Evolutionary conservation across 2,113 vertebrate genomes (phyloP), one percentile per base, ranked within the genome.

Genomic region (Patagioenas fasciata): DNA sequence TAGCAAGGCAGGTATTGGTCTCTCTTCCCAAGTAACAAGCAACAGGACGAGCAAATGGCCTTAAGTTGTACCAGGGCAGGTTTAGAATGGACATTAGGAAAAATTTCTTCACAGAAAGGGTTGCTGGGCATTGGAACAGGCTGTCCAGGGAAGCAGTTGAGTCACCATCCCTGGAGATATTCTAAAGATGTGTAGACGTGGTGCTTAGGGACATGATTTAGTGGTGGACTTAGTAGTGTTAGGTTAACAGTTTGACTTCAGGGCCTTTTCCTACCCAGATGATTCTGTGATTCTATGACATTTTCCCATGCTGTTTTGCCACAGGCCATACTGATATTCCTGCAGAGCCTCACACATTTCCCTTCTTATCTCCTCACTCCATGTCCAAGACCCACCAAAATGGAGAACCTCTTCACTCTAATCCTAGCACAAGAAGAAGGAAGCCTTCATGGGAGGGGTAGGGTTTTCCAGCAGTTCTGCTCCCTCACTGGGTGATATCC

Each of bases 1-100:
- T n/a, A 67, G 25, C 1, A 0, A 48, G 29, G 20, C 1, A 9
- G 15, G 8, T 26, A 15, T 15, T 34, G 7, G 12, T 40, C 64
- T 70, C n/a, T 58, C 21, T 42, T 61, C 67, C 28, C 12, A 80
- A 38, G 11, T 24, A 44, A 57, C 4, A 80, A 85, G 48, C 20
- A 5, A 54, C 15, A 36, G 48, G 23, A 73, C 8, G 19, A 31
- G 16, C 9, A 48, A 84, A n/a, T 1, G 6, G 40, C 26, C 40
- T 93, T 67, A 56, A 18, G 6, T 16, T 80, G 26, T 8, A 19
- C 54, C 34, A 67, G 34, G 25, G 31, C 5, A 64, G 32, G 24
- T 69, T 51, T 38, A 69, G 28, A 28, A 0, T 44, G 31, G 34
- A 21, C 32, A 66, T 60, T 31, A 47, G 19, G 51, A 89, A 85